A percentile compares a stretch with the other conserved stretches of the same genome.
Conservation (phyloP, 2,888 invertebrate genomes). For the Muscina levida region DNA sequence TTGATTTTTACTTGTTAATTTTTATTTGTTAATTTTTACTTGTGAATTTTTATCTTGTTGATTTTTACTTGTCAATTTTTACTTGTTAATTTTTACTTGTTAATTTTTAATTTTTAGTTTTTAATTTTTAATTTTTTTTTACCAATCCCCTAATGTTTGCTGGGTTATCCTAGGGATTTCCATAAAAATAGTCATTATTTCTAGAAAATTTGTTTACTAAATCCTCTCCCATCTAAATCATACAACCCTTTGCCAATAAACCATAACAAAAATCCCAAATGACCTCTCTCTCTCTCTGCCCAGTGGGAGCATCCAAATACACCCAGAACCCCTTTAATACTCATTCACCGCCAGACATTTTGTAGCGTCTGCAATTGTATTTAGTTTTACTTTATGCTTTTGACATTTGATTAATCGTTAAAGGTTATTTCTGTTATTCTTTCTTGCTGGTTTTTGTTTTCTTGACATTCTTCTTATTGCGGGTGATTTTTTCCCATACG, state of each 20-base stretch:
- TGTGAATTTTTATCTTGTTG: too few relatives aligned
- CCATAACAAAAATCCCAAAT: conserved; percentile 18
- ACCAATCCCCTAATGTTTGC: background rate
- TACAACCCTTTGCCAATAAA: conserved; percentile 22
- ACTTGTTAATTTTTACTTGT: too few relatives aligned
- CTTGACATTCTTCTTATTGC: conserved; percentile 13
- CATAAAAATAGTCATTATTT: background rate
- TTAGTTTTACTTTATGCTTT: conserved; percentile 55
- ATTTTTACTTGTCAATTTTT: too few relatives aligned
- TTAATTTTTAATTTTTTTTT: too few relatives aligned
- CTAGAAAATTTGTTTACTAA: conserved; percentile 44
- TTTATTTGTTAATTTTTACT: too few relatives aligned
- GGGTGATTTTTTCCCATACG: too few relatives aligned
- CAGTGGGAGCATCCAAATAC: background rate
- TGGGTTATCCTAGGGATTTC: background rate
- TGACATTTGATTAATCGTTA: conserved; percentile 67
- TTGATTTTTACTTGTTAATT: too few relatives aligned
- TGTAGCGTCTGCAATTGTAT: conserved; percentile 12
- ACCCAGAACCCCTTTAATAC: conserved; percentile 22
- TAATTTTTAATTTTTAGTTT: too few relatives aligned
- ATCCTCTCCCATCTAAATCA: background rate
- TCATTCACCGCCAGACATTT: conserved; percentile 2
- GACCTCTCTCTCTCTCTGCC: too few relatives aligned
- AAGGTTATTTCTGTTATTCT: conserved; percentile 57
- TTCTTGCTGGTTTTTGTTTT: background rate